Conservation (phyloP, 2,797 vertebrate species). For the Oreonectes daqikongensis region DNA sequence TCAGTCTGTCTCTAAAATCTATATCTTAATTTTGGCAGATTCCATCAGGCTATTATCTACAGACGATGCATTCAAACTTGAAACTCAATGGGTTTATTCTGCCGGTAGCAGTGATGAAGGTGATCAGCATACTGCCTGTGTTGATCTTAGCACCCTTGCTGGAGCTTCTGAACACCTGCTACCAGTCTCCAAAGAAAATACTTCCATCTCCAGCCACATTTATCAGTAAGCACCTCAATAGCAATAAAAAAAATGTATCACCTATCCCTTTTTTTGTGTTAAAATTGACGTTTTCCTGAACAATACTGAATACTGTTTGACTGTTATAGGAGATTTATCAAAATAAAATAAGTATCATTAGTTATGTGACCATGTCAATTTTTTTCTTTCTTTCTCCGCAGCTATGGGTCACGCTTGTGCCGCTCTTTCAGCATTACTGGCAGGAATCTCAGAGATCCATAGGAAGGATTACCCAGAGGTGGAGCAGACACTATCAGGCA, state of each 20-base stretch:
- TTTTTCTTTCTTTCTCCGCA: no score
- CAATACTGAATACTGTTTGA: no score
- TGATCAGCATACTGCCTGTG: slow-evolving; percentile 84
- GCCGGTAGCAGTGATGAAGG: slow-evolving; percentile 86
- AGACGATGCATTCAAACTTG: slow-evolving; percentile 90
- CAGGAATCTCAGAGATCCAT: slow-evolving; percentile 85
- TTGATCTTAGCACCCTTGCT: slow-evolving; percentile 84
- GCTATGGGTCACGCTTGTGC: slow-evolving; percentile 85
- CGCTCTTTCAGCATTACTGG: slow-evolving; percentile 79
- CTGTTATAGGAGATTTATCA: no score
- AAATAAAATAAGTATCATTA: no score
- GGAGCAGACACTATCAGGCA: slow-evolving; percentile 84
- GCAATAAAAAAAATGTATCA: background rate
- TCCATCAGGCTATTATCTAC: slow-evolving; percentile 91
- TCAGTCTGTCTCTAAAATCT: slow-evolving; percentile 5
- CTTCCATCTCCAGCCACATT: slow-evolving; percentile 76
- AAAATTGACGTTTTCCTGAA: no score
- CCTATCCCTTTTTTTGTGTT: no score
- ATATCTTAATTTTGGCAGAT: slow-evolving; percentile 72
- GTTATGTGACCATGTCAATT: no score
- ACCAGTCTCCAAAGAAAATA: slow-evolving; percentile 69
- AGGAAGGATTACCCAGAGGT: slow-evolving; percentile 81
- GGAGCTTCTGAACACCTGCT: slow-evolving; percentile 77
- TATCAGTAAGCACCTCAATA: slow-evolving; percentile 77
- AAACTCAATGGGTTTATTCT: slow-evolving; percentile 80